Conservation (phyloP, 2,797 vertebrate genomes). For the Etheostoma perlongum region DNA sequence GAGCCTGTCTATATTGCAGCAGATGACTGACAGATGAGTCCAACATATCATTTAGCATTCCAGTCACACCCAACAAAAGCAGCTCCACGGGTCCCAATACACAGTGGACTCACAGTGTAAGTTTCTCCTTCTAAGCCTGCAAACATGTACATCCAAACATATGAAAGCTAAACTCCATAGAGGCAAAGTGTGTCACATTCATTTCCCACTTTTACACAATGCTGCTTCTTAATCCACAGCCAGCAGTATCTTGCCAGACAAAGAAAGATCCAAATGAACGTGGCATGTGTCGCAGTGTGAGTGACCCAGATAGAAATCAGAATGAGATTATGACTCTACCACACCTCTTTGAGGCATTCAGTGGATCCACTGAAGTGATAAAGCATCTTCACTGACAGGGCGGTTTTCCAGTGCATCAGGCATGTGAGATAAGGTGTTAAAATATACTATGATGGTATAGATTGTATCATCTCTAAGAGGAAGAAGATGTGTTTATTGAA, state of each 20-base stretch:
- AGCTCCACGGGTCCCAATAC: slow-evolving; percentile 12
- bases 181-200: slow-evolving; percentile 2
- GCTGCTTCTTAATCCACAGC: slow-evolving; percentile 2
- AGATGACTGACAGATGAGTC: slow-evolving; percentile 39
- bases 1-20: slow-evolving; percentile 26
- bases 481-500: neutral
- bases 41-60: slow-evolving; percentile 29
- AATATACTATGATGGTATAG: slow-evolving; percentile 12
- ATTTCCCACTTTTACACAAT: neutral
- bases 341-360: slow-evolving; percentile 36
- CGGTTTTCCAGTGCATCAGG: slow-evolving; percentile 6
- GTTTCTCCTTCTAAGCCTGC: slow-evolving; percentile 8
- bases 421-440: slow-evolving; percentile 15
- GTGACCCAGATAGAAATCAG: neutral
- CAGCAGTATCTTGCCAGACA: slow-evolving; percentile 2
- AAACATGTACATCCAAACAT: slow-evolving; percentile 7
- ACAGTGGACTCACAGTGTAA: neutral
- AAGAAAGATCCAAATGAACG: neutral
- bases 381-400: slow-evolving; percentile 15
- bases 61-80: slow-evolving; percentile 37
- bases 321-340: slow-evolving; percentile 21
- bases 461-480: slow-evolving; percentile 8
- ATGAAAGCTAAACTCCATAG: neutral
- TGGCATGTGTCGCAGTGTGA: neutral
- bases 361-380: slow-evolving; percentile 10